phyloP scores from a whole-genome alignment of 2,888 invertebrate genomes.

The Falcaria lacertinaria region DNA sequence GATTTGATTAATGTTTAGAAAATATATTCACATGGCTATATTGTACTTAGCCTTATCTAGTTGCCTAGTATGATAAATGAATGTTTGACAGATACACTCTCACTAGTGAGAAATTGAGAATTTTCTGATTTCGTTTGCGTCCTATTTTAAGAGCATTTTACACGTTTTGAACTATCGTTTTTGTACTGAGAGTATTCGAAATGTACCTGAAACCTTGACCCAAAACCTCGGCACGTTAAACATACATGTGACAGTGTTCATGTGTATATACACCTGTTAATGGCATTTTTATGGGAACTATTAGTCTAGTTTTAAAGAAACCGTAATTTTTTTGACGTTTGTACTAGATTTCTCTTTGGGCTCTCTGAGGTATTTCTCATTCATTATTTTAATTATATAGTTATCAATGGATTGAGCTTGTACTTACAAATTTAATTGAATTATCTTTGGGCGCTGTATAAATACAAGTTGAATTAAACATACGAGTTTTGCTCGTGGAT shows the following conservation, averaged over 20 bases:
- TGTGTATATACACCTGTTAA: slow-evolving; percentile 26
- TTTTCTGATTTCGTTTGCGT: no score
- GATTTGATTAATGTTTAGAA: no score
- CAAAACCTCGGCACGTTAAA: slow-evolving; percentile 1
- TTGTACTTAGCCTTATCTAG: no score
- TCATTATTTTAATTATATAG: neutral
- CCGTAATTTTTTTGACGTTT: no score
- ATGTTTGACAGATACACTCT: neutral
- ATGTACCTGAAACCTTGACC: slow-evolving; percentile 7
- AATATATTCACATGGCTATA: no score
- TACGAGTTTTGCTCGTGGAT: neutral
- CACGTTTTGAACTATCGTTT: neutral
- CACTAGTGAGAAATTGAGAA: no score
- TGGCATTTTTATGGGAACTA: slow-evolving; percentile 35
- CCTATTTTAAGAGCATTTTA: neutral
- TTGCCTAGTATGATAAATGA: no score
- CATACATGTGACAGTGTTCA: slow-evolving; percentile 19
- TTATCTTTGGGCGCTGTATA: neutral
- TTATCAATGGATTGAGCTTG: neutral
- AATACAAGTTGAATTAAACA: neutral
- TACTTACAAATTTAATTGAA: neutral
- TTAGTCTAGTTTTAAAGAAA: no score
- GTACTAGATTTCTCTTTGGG: no score
- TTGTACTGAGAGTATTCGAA: neutral
- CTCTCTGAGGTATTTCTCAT: neutral